These are phyloP conservation scores for Psittacula echo DNA, from an alignment of 2,797 vertebrate genomes.

Conservation along the genomic window DNA sequence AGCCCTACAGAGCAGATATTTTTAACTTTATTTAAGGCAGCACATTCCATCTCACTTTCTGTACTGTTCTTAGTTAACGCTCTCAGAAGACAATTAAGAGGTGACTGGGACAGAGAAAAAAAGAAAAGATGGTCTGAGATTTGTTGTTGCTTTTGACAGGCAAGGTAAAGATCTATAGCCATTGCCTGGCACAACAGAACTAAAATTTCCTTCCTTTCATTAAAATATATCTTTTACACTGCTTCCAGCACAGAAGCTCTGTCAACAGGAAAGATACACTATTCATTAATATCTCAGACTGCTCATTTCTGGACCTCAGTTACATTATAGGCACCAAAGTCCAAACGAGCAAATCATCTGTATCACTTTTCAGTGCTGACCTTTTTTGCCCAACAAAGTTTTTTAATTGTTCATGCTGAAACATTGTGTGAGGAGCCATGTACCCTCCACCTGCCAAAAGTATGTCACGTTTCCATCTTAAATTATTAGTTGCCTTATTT, in stretches of 20 bases:
- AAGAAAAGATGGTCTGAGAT: not conserved
- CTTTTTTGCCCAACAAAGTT: not conserved
- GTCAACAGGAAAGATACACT: not conserved
- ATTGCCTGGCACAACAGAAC: not conserved
- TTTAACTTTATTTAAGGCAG: not conserved
- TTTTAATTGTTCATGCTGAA: not conserved
- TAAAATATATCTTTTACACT: not conserved
- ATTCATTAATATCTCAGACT: not conserved
- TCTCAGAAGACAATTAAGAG: not conserved
- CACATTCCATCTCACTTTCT: not conserved
- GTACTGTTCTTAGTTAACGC: not conserved
- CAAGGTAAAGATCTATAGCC: not conserved
- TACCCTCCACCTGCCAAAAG: not conserved
- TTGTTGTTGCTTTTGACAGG: not conserved
- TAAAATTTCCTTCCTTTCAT: not conserved
- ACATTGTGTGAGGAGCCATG: not conserved
- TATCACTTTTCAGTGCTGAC: not conserved
- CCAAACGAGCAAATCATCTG: not conserved
- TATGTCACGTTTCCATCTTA: not conserved
- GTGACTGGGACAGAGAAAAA: not conserved
- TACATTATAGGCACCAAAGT: not conserved
- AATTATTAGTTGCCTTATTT: not conserved
- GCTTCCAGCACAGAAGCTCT: not conserved
- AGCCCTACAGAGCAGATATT: not conserved
- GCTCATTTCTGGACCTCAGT: not conserved